Evolutionary conservation across 2,888 invertebrate genomes (phyloP).

Genomic region (Leptodirus hochenwartii): DNA sequence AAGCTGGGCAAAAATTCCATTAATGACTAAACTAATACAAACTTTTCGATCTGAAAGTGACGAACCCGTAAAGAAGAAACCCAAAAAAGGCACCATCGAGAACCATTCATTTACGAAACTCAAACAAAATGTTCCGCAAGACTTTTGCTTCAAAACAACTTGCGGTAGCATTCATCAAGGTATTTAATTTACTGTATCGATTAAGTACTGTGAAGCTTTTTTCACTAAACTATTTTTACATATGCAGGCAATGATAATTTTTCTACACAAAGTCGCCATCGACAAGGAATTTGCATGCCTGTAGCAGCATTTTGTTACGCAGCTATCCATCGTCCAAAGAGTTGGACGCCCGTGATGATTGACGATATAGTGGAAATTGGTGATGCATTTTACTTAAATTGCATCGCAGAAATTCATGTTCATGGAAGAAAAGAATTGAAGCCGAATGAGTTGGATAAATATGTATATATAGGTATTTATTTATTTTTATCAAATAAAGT

Average conservation of each 20-base stretch:
- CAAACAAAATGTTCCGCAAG: conserved; percentile 20
- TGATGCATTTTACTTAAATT: conserved; percentile 28
- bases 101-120: conserved; percentile 26
- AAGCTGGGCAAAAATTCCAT: conserved; percentile 15
- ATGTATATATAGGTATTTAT: conserved; percentile 8
- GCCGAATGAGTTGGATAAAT: conserved; percentile 8
- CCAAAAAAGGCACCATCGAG: conserved; percentile 23
- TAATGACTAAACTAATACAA: conserved; percentile 18
- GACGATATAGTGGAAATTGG: conserved; percentile 38
- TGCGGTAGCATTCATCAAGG: conserved; percentile 24
- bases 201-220: too few species aligned
- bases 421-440: conserved; percentile 14
- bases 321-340: conserved; percentile 36
- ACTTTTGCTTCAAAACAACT: conserved; percentile 23
- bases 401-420: conserved; percentile 19
- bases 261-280: conserved; percentile 17
- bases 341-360: conserved; percentile 40
- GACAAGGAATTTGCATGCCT: conserved; percentile 37
- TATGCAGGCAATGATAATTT: conserved; percentile 6
- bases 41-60: conserved; percentile 25
- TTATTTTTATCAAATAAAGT: conserved; percentile 3
- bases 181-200: conserved; percentile 7
- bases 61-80: conserved; percentile 16
- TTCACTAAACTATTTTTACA: not conserved
- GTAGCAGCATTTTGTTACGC: conserved; percentile 39